Evolutionary conservation across 2,797 vertebrate genomes (phyloP).

Genomic region (Dendrocincla tyrannina): DNA sequence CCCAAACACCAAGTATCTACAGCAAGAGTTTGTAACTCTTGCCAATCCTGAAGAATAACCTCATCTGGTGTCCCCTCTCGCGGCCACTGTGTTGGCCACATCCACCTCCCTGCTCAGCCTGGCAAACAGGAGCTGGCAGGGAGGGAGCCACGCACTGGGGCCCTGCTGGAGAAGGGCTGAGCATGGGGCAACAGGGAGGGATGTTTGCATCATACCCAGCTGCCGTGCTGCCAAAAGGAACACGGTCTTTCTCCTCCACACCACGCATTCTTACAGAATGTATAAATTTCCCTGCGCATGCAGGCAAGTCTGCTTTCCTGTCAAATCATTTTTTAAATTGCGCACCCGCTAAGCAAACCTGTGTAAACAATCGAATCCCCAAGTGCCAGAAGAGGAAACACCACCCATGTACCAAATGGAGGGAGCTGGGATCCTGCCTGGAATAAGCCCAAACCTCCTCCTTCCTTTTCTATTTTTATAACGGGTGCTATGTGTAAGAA

Average conservation of each 20-base stretch:
- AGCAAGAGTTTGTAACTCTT: neutral
- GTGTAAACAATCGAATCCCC: constrained; percentile 27
- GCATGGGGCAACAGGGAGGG: fast-evolving
- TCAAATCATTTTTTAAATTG: constrained; percentile 28
- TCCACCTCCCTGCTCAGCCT: neutral
- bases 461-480: constrained; percentile 29
- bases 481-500: neutral
- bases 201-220: neutral
- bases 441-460: constrained; percentile 6
- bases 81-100: fast-evolving
- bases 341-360: constrained; percentile 45
- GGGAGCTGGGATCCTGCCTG: neutral
- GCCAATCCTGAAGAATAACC: neutral
- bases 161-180: neutral
- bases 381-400: constrained; percentile 51
- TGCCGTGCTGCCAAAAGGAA: neutral
- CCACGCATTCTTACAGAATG: fast-evolving
- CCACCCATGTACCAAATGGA: constrained; percentile 51
- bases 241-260: fast-evolving
- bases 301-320: constrained; percentile 19
- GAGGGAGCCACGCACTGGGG: fast-evolving
- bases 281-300: neutral
- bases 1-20: neutral
- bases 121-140: neutral
- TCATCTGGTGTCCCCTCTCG: fast-evolving